phyloP scores from a whole-genome alignment of 2,113 vertebrate genomes.

The Dasypus novemcinctus region DNA sequence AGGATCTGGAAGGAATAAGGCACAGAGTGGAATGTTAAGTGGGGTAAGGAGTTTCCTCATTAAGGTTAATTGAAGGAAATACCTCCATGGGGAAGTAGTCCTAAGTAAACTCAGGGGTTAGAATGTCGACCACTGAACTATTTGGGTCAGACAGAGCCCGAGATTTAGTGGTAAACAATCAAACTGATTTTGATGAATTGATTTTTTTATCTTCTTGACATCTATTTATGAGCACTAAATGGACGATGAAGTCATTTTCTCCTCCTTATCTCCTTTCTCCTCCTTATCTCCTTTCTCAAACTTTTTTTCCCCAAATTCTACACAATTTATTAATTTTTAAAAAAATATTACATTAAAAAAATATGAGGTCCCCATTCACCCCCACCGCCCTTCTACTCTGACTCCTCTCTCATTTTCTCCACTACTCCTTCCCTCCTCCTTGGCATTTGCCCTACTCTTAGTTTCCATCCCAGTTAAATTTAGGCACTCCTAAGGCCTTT shows the following conservation, averaged over 20 bases:
- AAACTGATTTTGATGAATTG: not conserved
- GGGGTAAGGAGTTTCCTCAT: not conserved
- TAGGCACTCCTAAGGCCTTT: not conserved
- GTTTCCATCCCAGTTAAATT: not conserved
- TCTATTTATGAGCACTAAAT: not conserved
- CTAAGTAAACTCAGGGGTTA: not conserved
- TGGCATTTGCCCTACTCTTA: not conserved
- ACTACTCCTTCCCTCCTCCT: not conserved
- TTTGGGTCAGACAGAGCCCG: not conserved
- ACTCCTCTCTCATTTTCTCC: not conserved
- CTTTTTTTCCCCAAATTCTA: no score
- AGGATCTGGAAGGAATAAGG: not conserved
- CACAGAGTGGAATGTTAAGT: not conserved
- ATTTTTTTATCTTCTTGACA: not conserved
- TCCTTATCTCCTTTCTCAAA: no score
- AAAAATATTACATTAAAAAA: no score
- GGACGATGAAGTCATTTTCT: not conserved
- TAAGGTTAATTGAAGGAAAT: conserved; percentile 19
- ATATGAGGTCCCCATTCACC: no score
- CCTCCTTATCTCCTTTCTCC: not conserved
- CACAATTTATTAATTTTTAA: no score
- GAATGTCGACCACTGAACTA: not conserved
- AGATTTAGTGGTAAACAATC: not conserved
- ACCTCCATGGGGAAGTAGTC: not conserved
- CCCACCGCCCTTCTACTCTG: no score